These are phyloP conservation scores for Henricia sp. DNA, from an alignment of 53 echinoderm and acorn worm species.

Conservation along the genomic window DNA sequence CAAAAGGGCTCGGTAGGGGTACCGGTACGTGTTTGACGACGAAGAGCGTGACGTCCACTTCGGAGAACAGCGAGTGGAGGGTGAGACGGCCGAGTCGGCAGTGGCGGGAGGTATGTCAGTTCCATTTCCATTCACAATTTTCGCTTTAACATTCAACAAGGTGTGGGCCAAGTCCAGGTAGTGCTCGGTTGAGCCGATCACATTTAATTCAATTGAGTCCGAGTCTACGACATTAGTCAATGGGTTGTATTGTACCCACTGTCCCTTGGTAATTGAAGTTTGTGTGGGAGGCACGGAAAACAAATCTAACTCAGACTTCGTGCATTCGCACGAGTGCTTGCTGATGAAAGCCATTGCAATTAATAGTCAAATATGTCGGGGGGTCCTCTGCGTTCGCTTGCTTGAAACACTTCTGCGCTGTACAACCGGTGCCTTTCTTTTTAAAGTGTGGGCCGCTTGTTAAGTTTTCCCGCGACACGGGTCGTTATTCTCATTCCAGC, in stretches of 20 bases:
- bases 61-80: slow-evolving; percentile 79
- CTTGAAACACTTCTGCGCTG: slow-evolving; percentile 19
- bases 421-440: no score
- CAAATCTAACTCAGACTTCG: slow-evolving; percentile 56
- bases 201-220: no score
- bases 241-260: slow-evolving; percentile 59
- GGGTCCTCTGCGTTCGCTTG: slow-evolving; percentile 36
- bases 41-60: slow-evolving; percentile 79
- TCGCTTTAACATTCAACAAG: slow-evolving; percentile 61
- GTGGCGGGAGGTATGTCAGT: slow-evolving; percentile 51
- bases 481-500: slow-evolving; percentile 25
- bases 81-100: slow-evolving; percentile 69
- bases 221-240: slow-evolving; percentile 32
- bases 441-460: not conserved
- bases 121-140: slow-evolving; percentile 57
- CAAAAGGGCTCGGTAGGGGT: slow-evolving; percentile 62
- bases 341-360: slow-evolving; percentile 49
- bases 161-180: slow-evolving; percentile 73
- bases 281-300: slow-evolving; percentile 55
- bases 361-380: slow-evolving; percentile 17
- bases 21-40: slow-evolving; percentile 70
- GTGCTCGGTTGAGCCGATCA: no score
- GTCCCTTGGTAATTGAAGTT: slow-evolving; percentile 23
- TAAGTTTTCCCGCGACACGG: not conserved
- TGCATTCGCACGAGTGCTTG: slow-evolving; percentile 55